Percentiles rank a stretch among this genome's conserved stretches.
phyloP scores from a whole-genome alignment of 2,797 vertebrate genomes.

The Melanogrammus aeglefinus region DNA sequence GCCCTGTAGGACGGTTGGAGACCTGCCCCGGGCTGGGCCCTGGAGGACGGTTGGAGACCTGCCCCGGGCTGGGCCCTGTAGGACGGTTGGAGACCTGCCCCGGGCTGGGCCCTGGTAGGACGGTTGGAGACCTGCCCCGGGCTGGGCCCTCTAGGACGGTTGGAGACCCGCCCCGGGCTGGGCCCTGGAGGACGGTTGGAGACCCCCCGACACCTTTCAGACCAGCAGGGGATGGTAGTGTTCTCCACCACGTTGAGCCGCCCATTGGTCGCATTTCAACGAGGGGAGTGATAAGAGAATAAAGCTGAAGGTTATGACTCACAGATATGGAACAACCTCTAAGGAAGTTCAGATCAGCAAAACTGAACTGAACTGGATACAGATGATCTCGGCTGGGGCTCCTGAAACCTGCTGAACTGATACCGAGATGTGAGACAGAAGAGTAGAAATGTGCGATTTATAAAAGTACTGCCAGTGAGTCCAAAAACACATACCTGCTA shows the following conservation, averaged over 20 bases:
- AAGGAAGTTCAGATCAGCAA: no score
- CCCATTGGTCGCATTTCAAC: constrained; percentile 8
- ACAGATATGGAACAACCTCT: neutral
- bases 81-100: constrained; percentile 3
- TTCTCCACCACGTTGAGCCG: constrained; percentile 35
- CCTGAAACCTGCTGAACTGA: neutral
- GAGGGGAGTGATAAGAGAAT: constrained; percentile 43
- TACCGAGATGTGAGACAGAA: no score
- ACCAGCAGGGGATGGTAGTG: constrained; percentile 12
- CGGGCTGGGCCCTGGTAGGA: constrained; percentile 14
- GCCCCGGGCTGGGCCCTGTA: constrained; percentile 7
- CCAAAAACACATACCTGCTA: neutral
- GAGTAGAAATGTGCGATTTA: no score
- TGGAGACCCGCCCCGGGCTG: no score
- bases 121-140: constrained; percentile 16
- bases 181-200: neutral
- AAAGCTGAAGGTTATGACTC: constrained; percentile 43
- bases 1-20: no score
- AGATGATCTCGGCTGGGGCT: neutral
- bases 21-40: no score
- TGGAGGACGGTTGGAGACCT: neutral
- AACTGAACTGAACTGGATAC: no score
- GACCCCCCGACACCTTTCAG: neutral
- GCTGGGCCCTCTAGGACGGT: neutral
- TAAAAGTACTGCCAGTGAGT: no score